These are phyloP conservation scores for Asteroscopus sphinx DNA, from an alignment of 2,888 invertebrate genomes.

Conservation along the genomic window DNA sequence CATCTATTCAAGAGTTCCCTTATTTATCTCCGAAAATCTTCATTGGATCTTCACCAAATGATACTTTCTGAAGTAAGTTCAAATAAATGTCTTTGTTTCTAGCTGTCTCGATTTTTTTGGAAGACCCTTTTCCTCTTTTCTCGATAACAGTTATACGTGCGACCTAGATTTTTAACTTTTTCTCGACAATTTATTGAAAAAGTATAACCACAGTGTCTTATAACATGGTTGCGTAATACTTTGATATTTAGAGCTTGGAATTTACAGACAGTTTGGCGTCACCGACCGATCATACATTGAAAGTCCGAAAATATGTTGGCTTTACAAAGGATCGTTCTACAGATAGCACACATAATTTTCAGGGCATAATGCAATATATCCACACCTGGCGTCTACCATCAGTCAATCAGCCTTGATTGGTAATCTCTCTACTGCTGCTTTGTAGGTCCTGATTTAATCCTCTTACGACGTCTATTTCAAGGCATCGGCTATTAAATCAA, in stretches of 20 bases:
- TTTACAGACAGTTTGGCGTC: too few species aligned
- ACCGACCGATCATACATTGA: too few species aligned
- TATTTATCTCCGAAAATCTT: too few species aligned
- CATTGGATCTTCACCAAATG: too few species aligned
- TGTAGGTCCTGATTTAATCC: conserved; percentile 18
- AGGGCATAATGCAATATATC: conserved; percentile 8
- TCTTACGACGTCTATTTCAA: conserved; percentile 9
- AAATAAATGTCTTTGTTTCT: conserved; percentile 4
- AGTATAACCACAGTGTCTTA: not conserved
- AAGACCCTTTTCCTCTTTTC: conserved; percentile 10
- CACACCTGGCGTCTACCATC: conserved; percentile 13
- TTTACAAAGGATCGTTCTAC: not conserved
- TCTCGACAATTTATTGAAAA: not conserved
- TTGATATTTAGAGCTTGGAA: too few species aligned
- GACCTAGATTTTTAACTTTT: conserved; percentile 22
- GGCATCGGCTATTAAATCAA: not conserved
- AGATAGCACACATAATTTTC: not conserved
- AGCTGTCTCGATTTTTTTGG: not conserved
- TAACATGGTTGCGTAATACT: too few species aligned
- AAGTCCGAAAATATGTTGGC: not conserved
- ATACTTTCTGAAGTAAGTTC: too few species aligned
- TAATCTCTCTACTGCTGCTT: conserved; percentile 8
- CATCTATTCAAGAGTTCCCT: too few species aligned
- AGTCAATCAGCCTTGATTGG: conserved; percentile 24
- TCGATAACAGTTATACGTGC: conserved; percentile 30